Conservation (phyloP, 2,113 vertebrate genomes). For the Glaucidium brasilianum region DNA sequence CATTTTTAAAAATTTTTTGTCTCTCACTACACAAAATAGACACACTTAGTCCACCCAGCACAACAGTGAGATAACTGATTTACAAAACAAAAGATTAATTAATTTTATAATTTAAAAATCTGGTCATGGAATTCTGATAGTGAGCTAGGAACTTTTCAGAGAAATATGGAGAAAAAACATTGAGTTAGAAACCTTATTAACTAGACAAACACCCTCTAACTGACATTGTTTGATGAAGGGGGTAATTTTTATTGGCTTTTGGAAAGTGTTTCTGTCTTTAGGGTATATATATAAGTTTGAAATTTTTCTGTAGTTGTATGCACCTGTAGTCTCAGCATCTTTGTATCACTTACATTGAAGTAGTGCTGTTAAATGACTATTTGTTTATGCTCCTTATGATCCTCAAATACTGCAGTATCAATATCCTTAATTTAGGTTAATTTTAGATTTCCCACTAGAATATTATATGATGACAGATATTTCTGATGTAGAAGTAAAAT, state of each 20-base stretch:
- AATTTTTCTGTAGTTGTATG: neutral
- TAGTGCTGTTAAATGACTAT: neutral
- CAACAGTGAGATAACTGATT: neutral
- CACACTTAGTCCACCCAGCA: neutral
- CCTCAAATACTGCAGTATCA: neutral
- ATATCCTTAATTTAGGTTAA: neutral
- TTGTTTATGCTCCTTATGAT: neutral
- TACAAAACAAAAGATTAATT: neutral
- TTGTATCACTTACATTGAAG: neutral
- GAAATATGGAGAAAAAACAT: neutral
- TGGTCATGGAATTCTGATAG: neutral
- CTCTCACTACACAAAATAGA: neutral
- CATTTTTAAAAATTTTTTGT: neutral
- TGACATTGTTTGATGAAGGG: neutral
- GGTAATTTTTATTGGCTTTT: neutral
- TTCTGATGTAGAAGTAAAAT: neutral
- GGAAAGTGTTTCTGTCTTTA: neutral
- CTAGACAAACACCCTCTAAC: neutral
- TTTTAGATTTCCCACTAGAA: slow-evolving; percentile 7
- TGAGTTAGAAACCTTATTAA: neutral
- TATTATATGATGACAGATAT: neutral
- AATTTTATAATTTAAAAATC: neutral
- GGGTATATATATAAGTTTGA: neutral
- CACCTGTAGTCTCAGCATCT: neutral
- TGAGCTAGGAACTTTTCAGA: neutral